Evolutionary conservation across 92 coral and sea anemone species (phyloP).

Genomic region (Siderastrea radians): DNA sequence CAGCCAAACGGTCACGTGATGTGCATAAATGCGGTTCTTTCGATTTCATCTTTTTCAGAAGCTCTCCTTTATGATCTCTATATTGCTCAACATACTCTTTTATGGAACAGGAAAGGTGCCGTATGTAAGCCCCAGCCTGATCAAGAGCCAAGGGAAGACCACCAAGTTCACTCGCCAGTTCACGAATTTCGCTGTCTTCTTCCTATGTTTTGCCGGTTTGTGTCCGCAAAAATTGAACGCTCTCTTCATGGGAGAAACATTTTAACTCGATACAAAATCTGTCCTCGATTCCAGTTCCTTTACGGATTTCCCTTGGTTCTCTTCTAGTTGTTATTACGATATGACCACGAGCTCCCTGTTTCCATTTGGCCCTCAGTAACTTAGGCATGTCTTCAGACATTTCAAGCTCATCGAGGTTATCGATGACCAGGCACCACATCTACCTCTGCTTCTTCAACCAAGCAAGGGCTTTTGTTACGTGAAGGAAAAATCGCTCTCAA

Average conservation of each 20-base stretch:
- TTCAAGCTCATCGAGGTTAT: constrained; percentile 72
- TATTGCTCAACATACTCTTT: background rate
- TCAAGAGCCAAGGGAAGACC: too few relatives aligned
- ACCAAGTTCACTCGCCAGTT: too few relatives aligned
- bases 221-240: too few relatives aligned
- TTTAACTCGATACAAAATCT: too few relatives aligned
- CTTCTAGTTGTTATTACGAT: constrained; percentile 79
- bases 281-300: background rate
- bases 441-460: too few relatives aligned
- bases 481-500: constrained; percentile 41
- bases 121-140: too few relatives aligned
- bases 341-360: constrained; percentile 67
- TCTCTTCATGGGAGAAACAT: too few relatives aligned
- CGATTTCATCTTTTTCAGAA: background rate
- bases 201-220: too few relatives aligned
- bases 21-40: background rate
- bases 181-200: too few relatives aligned
- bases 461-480: too few relatives aligned
- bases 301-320: constrained; percentile 26
- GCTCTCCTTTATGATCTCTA: background rate
- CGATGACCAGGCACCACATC: constrained; percentile 4
- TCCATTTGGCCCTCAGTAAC: constrained; percentile 68
- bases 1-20: background rate
- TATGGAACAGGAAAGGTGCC: too few relatives aligned
- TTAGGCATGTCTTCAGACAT: constrained; percentile 8